Evolutionary conservation across 2,888 invertebrate species (phyloP).

Genomic region (Clanis bilineata): DNA sequence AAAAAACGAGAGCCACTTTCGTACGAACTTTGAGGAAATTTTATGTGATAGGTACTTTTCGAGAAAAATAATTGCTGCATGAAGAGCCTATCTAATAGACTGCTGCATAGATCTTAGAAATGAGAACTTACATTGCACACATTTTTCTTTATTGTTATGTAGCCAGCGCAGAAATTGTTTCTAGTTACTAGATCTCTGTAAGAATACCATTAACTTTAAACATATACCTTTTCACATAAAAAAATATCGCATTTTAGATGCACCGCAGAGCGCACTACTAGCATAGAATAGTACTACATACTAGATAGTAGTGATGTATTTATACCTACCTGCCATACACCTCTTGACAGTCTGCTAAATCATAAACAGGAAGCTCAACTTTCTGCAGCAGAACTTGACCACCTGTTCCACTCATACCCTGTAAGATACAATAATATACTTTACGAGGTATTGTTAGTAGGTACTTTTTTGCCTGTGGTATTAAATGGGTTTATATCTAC

Average conservation of each 20-base stretch:
- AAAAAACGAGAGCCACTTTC: background rate
- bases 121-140: slow-evolving; percentile 67
- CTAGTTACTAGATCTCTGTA: slow-evolving; percentile 64
- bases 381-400: slow-evolving; percentile 65
- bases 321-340: slow-evolving; percentile 48
- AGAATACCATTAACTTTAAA: slow-evolving; percentile 19
- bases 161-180: slow-evolving; percentile 72
- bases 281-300: no score
- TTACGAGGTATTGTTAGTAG: no score
- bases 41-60: no score
- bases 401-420: slow-evolving; percentile 57
- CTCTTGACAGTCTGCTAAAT: slow-evolving; percentile 65
- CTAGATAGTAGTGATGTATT: background rate
- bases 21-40: no score
- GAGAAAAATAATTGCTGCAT: no score
- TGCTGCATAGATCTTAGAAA: background rate
- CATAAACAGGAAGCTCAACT: slow-evolving; percentile 62
- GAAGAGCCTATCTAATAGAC: no score
- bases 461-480: no score
- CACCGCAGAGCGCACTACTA: no score
- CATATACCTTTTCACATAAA: background rate
- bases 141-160: slow-evolving; percentile 62
- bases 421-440: slow-evolving; percentile 19
- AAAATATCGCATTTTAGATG: background rate
- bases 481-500: no score